Evolutionary conservation across 1,140 invertebrate genomes (phyloP).

Genomic region (Drosophila setifemur): DNA sequence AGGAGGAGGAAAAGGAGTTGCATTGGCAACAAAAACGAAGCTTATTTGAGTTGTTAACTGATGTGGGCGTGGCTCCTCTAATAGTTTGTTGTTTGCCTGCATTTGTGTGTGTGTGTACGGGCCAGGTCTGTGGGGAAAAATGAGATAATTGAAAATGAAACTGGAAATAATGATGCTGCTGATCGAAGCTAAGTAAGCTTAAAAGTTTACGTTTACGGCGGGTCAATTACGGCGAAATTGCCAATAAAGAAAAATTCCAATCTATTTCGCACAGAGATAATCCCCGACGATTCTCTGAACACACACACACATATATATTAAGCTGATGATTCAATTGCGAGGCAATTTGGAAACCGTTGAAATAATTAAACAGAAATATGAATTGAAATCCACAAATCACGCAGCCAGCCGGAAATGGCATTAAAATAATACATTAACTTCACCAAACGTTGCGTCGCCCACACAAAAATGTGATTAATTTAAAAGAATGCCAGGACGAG

Average conservation of each 20-base stretch:
- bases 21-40: constrained; percentile 23
- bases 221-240: constrained; percentile 16
- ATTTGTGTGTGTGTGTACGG: neutral
- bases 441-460: constrained; percentile 63
- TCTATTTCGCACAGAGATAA: constrained; percentile 7
- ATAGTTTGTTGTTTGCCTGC: constrained; percentile 34
- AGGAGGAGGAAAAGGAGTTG: neutral
- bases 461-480: constrained; percentile 69
- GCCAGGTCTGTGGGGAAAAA: constrained; percentile 11
- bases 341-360: neutral
- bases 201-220: constrained; percentile 2
- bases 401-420: constrained; percentile 63
- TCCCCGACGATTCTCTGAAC: neutral
- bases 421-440: constrained; percentile 79
- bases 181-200: constrained; percentile 26
- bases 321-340: constrained; percentile 15
- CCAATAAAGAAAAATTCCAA: constrained; percentile 13
- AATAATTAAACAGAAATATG: constrained; percentile 32
- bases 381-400: constrained; percentile 55
- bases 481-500: constrained; percentile 28
- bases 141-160: constrained; percentile 50
- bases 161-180: constrained; percentile 22
- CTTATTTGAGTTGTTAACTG: constrained; percentile 50
- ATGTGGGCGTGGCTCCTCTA: constrained; percentile 32
- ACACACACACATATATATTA: neutral